Conservation (phyloP, 1,140 invertebrate genomes). For the Gryllus bimaculatus region DNA sequence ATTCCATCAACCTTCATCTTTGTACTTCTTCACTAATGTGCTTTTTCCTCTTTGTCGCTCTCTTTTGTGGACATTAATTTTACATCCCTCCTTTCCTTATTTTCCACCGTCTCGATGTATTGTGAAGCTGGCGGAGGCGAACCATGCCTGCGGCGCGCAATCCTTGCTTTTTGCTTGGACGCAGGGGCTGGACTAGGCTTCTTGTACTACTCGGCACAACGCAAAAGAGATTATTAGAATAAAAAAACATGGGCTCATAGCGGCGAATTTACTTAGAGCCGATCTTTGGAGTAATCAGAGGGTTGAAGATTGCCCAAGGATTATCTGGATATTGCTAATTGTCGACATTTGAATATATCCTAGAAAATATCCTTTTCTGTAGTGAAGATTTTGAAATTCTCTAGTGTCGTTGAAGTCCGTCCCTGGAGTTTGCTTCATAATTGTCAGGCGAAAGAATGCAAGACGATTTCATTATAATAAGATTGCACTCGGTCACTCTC, state of each 20-base stretch:
- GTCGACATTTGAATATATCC: too few species aligned
- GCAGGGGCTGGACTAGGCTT: background rate
- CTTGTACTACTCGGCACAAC: background rate
- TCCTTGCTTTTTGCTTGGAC: background rate
- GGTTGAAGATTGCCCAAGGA: too few species aligned
- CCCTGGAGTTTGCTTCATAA: too few species aligned
- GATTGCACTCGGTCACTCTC: too few species aligned
- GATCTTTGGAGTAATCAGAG: too few species aligned
- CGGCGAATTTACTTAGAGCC: too few species aligned
- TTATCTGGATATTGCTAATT: too few species aligned
- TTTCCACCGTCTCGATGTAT: background rate
- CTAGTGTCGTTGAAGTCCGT: too few species aligned
- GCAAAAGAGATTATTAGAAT: background rate
- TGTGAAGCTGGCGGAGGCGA: background rate
- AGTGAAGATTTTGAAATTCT: too few species aligned
- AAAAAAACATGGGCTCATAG: background rate
- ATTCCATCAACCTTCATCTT: constrained; percentile 10
- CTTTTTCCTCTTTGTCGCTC: constrained; percentile 13
- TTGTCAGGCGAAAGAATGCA: too few species aligned
- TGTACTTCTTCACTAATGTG: background rate
- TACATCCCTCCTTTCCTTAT: background rate
- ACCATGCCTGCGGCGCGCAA: background rate
- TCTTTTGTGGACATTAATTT: constrained; percentile 10
- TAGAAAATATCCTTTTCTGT: too few species aligned
- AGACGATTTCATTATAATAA: too few species aligned